Base-by-base conservation (phyloP, 2,797 vertebrate genomes). In the Sebastiscus albofasciatus region DNA sequence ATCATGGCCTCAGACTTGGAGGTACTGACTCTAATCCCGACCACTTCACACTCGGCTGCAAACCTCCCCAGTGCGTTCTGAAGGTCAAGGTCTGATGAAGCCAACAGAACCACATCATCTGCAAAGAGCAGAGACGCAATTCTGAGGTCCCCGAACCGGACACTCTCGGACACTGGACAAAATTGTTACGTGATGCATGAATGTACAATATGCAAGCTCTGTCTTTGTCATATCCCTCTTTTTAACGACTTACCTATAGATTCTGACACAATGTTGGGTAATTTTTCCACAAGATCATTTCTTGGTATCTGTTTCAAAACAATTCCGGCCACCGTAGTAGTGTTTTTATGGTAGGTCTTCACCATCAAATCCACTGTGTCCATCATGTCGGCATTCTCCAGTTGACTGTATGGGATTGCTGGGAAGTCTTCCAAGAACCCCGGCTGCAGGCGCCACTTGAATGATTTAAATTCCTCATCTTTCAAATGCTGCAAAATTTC, bases 311-410 rank as follows among this genome's bases (percentile, higher is more conserved):
- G 5, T 12, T 12, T 0, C 22, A 76, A 46, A 59, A 68, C 22
- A 2, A 2, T n/a, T 1, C 3, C n/a, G 14, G 22, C 6, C 39
- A 68, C 55, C 3, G 8, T 4, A 6, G 49, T 13, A 5, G 4
- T 6, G 27, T 68, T 4, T 13, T 1, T 7, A 26, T 1, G 0
- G 55, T 76, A 68, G 14, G 11, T 34, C 11, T 34, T 6, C 12
- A 52, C 27, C 74, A 76, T 67, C 74, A 24, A 9, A 34, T 68
- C 2, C 27, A 52, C 74, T 6, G 55, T 76, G 1, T 59, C 14
- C 55, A 13, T 2, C 16, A 27, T 49, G 36, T 76, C 16, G 10
- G 55, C 65, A 0, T 60, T 36, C 16, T 76, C 74, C 27, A 76
- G 55, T 20, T 1, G 3, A 60, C 55, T 4, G 5, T 1, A 9